Evolutionary conservation across 1,140 invertebrate genomes (phyloP).

Genomic region (Ceratina calcarata): DNA sequence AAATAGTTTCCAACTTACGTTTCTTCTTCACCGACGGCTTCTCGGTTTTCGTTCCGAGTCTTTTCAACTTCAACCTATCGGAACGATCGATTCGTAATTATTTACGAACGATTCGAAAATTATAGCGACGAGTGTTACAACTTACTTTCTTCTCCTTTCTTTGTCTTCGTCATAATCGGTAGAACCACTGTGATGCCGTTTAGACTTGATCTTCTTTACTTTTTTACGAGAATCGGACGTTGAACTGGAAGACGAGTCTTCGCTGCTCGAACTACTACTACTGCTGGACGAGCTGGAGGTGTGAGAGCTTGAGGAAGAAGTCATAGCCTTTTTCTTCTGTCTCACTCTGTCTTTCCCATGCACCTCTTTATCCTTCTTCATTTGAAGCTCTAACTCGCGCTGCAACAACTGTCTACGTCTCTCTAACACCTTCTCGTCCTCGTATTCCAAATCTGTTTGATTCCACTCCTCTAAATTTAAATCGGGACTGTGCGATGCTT

Average conservation of each 20-base stretch:
- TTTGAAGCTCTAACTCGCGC: slow-evolving; percentile 88
- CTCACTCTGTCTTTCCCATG: slow-evolving; percentile 78
- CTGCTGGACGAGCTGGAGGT: slow-evolving; percentile 84
- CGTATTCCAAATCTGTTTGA: slow-evolving; percentile 89
- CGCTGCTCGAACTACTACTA: slow-evolving; percentile 82
- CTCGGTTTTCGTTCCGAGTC: slow-evolving; percentile 73
- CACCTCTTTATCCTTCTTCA: slow-evolving; percentile 85
- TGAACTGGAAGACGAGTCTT: slow-evolving; percentile 81
- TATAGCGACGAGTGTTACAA: neutral
- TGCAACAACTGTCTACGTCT: slow-evolving; percentile 88
- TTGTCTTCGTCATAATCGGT: slow-evolving; percentile 81
- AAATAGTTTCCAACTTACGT: slow-evolving; percentile 71
- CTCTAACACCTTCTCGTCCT: slow-evolving; percentile 90
- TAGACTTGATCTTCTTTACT: slow-evolving; percentile 81
- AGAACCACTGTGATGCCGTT: slow-evolving; percentile 82
- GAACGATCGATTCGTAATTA: slow-evolving; percentile 2
- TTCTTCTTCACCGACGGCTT: slow-evolving; percentile 75
- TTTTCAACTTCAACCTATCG: slow-evolving; percentile 75
- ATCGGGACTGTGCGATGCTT: slow-evolving; percentile 83
- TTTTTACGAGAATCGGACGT: slow-evolving; percentile 81
- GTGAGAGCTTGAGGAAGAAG: slow-evolving; percentile 85
- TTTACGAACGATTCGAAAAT: neutral
- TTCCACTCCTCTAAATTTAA: slow-evolving; percentile 88
- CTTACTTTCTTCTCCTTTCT: slow-evolving; percentile 77
- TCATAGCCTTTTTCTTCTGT: slow-evolving; percentile 83